Base-by-base conservation (phyloP, 2,113 vertebrate genomes). In the Sander vitreus region DNA sequence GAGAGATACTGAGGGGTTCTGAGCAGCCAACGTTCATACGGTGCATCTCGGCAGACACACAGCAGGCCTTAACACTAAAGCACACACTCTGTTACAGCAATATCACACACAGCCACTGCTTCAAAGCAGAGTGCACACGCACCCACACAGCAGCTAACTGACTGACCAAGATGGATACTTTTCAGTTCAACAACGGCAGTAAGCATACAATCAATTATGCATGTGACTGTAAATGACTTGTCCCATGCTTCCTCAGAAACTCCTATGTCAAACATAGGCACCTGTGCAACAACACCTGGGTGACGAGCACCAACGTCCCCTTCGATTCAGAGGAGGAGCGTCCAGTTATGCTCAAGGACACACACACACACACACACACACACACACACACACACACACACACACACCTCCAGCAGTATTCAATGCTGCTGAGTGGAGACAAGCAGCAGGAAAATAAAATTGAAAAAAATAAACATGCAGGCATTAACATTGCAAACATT, bases 281-380 rank as follows among this genome's bases (percentile, higher is more conserved):
- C 83, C 93, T 99, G 15, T 99, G 97, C 85, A 99, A 98, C 13
- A 99, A 99, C 94, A 99, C 98, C 0, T 99, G 98, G 98, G 98
- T 99, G 13, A 98, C 97, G 21, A 99, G 98, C 87, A 99, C 97
- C n/a, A 97, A 94, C 57, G 94, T 97, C 60, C 95, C 97, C 0
- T 99, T 99, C 27, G 98, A 99, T 80, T 90, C 84, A 1, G 97
- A 98, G 8, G 98, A 99, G 85, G 98, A 99, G 85, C 95, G 97
- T 21, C 98, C 97, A 0, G 98, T 99, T 4, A 99, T 99, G 98
- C 88, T 99, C 55, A 99, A 98, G 97, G 25, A 33, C 30, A 33
- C 30, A 5, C 30, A 33, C 30, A 5, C 30, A 30, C 30, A 30
- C 30, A 30, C 30, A 30, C 30, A 30, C 30, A 30, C 30, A 30